A percentile compares a stretch with the other conserved stretches of the same genome.
Conservation (phyloP, 2,797 vertebrate species). For the Potorous gilbertii region DNA sequence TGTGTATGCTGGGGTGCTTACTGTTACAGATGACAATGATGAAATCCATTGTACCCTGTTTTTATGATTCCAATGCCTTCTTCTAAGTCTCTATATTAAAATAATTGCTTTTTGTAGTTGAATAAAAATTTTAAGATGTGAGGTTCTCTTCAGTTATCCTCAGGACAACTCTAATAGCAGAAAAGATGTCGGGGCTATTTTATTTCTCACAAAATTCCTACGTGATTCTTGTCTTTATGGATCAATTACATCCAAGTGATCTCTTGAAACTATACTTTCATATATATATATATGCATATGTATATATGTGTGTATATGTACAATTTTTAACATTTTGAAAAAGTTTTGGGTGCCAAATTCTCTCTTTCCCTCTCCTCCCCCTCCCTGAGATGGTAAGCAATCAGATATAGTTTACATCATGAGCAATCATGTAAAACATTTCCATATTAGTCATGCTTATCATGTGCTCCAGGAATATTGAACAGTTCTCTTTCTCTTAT, state of each 20-base stretch:
- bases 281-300: too few relatives aligned
- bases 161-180: neutral
- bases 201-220: neutral
- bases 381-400: neutral
- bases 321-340: neutral
- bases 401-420: neutral
- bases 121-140: too few relatives aligned
- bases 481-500: neutral
- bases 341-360: neutral
- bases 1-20: too few relatives aligned
- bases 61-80: neutral
- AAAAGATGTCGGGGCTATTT: neutral
- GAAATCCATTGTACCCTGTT: neutral
- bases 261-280: neutral
- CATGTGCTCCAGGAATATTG: neutral
- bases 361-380: too few relatives aligned
- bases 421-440: neutral
- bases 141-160: neutral
- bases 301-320: too few relatives aligned
- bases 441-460: neutral
- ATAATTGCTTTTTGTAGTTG: neutral
- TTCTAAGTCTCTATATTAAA: neutral
- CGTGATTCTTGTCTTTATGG: neutral
- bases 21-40: neutral
- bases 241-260: neutral